Evolutionary conservation across 2,797 vertebrate species (phyloP).

Genomic region (Amblyopsis hoosieri): DNA sequence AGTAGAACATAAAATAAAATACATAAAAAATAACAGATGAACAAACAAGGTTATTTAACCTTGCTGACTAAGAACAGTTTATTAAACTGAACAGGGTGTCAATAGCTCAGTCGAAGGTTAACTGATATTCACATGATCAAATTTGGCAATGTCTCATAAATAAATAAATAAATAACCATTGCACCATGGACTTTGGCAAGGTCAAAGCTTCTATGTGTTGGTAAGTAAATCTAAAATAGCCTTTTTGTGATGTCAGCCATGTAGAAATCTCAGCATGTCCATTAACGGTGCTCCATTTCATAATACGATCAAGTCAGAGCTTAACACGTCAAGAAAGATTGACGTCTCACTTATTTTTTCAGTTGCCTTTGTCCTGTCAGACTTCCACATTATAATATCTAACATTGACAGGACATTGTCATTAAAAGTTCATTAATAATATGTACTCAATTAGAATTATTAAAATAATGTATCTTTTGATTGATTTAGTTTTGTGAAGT

Average conservation of each 20-base stretch:
- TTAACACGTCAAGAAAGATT: slow-evolving; percentile 68
- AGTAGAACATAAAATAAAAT: too few relatives aligned
- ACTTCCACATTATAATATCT: not conserved
- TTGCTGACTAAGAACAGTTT: not conserved
- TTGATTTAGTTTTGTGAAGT: too few relatives aligned
- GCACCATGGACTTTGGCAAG: slow-evolving; percentile 40
- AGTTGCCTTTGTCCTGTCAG: not conserved
- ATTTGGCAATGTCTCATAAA: slow-evolving; percentile 39
- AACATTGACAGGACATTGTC: not conserved
- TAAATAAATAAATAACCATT: slow-evolving; percentile 7
- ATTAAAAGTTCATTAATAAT: too few relatives aligned
- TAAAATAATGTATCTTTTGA: too few relatives aligned
- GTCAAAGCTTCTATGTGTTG: slow-evolving; percentile 36
- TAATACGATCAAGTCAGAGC: slow-evolving; percentile 63
- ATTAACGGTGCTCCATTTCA: slow-evolving; percentile 53
- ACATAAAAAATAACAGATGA: too few relatives aligned
- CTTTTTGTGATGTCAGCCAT: slow-evolving; percentile 26
- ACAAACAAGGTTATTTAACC: too few relatives aligned
- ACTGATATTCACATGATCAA: slow-evolving; percentile 34
- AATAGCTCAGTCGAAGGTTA: slow-evolving; percentile 17
- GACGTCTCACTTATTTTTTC: slow-evolving; percentile 40
- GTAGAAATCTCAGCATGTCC: slow-evolving; percentile 24
- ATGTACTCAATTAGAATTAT: too few relatives aligned
- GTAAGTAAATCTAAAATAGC: slow-evolving; percentile 54
- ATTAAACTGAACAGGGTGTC: too few relatives aligned